Evolutionary conservation across 2,888 invertebrate species (phyloP).

Genomic region (Drosophila kambysellisi): DNA sequence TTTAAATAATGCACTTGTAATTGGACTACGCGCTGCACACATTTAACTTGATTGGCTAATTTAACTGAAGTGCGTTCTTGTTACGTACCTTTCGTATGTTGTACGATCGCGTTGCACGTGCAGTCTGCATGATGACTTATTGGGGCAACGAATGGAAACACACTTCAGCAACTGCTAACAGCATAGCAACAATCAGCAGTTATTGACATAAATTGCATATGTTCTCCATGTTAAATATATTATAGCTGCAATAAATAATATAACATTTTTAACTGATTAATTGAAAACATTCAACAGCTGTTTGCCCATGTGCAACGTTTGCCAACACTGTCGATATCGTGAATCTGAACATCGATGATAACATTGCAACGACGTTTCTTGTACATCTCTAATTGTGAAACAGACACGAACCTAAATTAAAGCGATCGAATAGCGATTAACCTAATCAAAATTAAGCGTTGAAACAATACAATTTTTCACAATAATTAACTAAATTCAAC

Average conservation of each 20-base stretch:
- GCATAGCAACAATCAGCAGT: not conserved
- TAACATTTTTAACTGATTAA: not conserved
- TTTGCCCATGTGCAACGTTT: not conserved
- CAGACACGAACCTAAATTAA: conserved; percentile 50
- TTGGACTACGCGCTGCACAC: conserved; percentile 62
- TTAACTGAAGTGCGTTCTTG: conserved; percentile 44
- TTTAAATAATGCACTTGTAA: conserved; percentile 55
- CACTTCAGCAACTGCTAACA: not conserved
- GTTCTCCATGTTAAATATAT: not conserved
- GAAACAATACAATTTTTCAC: conserved; percentile 32
- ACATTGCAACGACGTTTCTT: conserved; percentile 19
- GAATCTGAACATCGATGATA: conserved; percentile 25
- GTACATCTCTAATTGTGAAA: conserved; percentile 40
- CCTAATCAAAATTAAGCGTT: conserved; percentile 34
- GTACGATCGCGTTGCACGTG: conserved; percentile 26
- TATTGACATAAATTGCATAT: not conserved
- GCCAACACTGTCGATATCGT: conserved; percentile 28
- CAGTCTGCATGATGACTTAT: conserved; percentile 49
- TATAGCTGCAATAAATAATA: too few relatives aligned
- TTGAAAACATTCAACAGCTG: conserved; percentile 45
- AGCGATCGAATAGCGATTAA: conserved; percentile 51
- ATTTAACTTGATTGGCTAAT: conserved; percentile 58
- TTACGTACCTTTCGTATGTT: conserved; percentile 51
- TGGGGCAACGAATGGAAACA: not conserved
- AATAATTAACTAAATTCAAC: conserved; percentile 18